Conservation (phyloP, 2,888 invertebrate genomes). For the Sarcophaga subvicina region DNA sequence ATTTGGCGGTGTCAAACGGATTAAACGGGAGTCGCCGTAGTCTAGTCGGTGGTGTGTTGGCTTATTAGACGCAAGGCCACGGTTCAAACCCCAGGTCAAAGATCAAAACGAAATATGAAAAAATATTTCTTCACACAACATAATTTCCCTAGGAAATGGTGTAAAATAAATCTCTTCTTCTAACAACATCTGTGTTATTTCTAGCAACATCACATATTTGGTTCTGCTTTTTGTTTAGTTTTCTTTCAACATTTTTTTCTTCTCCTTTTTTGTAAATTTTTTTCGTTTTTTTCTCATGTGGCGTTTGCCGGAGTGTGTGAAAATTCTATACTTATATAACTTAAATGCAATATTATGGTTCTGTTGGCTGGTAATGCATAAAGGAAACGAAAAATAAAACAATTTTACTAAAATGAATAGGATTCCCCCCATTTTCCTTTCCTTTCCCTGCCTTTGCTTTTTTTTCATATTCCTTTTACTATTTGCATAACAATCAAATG, state of each 20-base stretch:
- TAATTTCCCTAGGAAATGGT: neutral
- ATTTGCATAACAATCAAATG: constrained; percentile 66
- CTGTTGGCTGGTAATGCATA: constrained; percentile 28
- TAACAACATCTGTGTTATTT: constrained; percentile 36
- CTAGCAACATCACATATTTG: constrained; percentile 32
- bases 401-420: constrained; percentile 22
- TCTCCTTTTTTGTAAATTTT: neutral
- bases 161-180: constrained; percentile 46
- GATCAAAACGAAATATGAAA: too few species aligned
- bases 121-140: too few species aligned
- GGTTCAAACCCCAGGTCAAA: too few species aligned
- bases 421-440: neutral
- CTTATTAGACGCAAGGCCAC: too few species aligned
- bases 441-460: too few species aligned
- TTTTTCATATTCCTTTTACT: constrained; percentile 26
- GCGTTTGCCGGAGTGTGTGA: neutral
- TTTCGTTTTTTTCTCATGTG: neutral
- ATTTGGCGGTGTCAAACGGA: too few species aligned
- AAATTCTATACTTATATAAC: constrained; percentile 45
- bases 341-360: constrained; percentile 59
- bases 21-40: too few species aligned
- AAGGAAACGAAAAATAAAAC: constrained; percentile 45
- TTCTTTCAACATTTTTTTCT: neutral
- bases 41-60: too few species aligned
- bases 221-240: neutral